phyloP scores from a whole-genome alignment of 1,140 invertebrate species.

The Drosophila tsacasi region DNA sequence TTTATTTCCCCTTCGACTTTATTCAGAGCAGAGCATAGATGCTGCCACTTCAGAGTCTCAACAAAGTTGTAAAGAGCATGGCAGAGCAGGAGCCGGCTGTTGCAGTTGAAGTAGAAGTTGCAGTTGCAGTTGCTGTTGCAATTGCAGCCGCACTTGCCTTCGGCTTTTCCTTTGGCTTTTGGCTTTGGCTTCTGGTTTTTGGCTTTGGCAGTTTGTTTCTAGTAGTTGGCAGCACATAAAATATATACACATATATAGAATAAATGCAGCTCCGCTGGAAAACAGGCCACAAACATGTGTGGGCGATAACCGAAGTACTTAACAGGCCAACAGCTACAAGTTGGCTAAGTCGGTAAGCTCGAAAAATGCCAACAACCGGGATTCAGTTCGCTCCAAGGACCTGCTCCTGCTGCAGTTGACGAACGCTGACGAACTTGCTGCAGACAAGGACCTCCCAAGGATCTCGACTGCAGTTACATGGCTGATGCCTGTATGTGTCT shows the following conservation, averaged over 20 bases:
- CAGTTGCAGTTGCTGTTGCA: slow-evolving; percentile 12
- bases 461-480: slow-evolving; percentile 64
- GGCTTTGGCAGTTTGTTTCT: slow-evolving; percentile 49
- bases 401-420: slow-evolving; percentile 61
- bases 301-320: slow-evolving; percentile 52
- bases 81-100: slow-evolving; percentile 29
- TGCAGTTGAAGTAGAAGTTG: slow-evolving; percentile 13
- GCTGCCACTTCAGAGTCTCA: slow-evolving; percentile 42
- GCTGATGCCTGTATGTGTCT: slow-evolving; percentile 31
- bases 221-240: slow-evolving; percentile 48
- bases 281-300: slow-evolving; percentile 38
- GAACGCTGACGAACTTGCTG: slow-evolving; percentile 68
- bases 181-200: slow-evolving; percentile 20
- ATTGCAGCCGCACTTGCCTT: slow-evolving; percentile 25
- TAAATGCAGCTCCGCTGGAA: slow-evolving; percentile 23
- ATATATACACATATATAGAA: slow-evolving; percentile 7
- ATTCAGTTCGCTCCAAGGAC: slow-evolving; percentile 11
- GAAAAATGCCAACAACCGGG: slow-evolving; percentile 72
- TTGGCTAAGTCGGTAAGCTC: slow-evolving; percentile 70
- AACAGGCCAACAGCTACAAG: slow-evolving; percentile 64
- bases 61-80: slow-evolving; percentile 51
- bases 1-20: slow-evolving; percentile 4
- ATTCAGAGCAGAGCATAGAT: slow-evolving; percentile 28
- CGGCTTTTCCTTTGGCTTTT: slow-evolving; percentile 20
- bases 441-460: slow-evolving; percentile 33